Base-by-base conservation (phyloP, 2,888 invertebrate species). In the Nomada ruficornis region DNA sequence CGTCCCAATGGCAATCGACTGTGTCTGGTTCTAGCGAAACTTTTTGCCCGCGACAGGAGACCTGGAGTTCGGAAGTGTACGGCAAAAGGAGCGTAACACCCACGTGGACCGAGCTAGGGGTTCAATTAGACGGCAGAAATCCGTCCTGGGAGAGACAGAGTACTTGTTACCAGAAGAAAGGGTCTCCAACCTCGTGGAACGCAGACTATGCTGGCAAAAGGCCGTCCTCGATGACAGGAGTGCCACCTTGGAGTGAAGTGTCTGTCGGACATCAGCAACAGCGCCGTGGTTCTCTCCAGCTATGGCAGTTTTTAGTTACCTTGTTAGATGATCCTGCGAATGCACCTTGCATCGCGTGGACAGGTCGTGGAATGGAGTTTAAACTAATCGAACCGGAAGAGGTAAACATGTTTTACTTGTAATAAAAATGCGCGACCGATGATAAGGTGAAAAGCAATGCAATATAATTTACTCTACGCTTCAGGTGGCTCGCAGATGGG, bases 311-410 rank as follows among this genome's bases (percentile, higher is more conserved):
- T 94, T 95, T 99, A 64, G 98, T 98, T 4, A 96, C 97, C 0
- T 94, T 98, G 7, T 93, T 98, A 60, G 97, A 96, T 89, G 96
- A 96, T 79, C 96, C 96, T 82, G 93, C 94, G 23, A 96, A 96
- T 89, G 96, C 97, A 26, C 96, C 97, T 74, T 97, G 97, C 92
- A 98, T 98, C 82, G 97, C 98, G 2, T 98, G 98, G 98, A 99
- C 98, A 0, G 98, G 98, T 0, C 95, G 98, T 15, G 98, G 98
- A 1, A 96, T 98, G 95, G 98, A 99, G 94, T 99, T 99, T 94
- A 99, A 99, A 93, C 95, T 99, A 54, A 98, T 98, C 80, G 98
- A 99, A 94, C 99, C 98, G 0, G 98, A 98, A 94, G 98, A 99
- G 95, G 98, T 96, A 91, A 60, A 59, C 13, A 20, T 29, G 18